Evolutionary conservation across 2,888 invertebrate species (phyloP).

Genomic region (Scaeva pyrastri): DNA sequence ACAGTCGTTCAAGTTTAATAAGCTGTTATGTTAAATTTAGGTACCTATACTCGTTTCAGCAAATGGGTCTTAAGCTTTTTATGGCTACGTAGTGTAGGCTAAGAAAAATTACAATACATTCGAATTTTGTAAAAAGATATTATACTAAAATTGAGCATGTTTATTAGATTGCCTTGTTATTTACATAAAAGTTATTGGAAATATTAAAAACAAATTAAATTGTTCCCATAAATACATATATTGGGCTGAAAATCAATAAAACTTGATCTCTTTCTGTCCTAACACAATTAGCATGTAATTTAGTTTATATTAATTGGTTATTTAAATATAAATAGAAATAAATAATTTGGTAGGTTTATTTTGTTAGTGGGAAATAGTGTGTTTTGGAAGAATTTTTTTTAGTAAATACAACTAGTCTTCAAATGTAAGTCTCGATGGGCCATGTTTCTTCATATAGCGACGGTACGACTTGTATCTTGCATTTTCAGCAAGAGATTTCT

Average conservation of each 20-base stretch:
- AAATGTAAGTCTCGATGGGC: conserved; percentile 95
- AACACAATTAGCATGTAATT: conserved; percentile 21
- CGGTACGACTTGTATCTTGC: conserved; percentile 94
- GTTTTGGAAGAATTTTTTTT: conserved; percentile 3
- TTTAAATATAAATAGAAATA: conserved; percentile 51
- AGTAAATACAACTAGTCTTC: conserved; percentile 86
- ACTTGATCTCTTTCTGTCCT: conserved; percentile 78
- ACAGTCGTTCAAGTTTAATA: too few species aligned
- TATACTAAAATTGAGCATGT: conserved; percentile 56
- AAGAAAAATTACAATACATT: neutral
- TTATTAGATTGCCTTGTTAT: conserved; percentile 63
- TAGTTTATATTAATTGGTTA: conserved; percentile 4
- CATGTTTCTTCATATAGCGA: conserved; percentile 95
- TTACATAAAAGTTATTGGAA: conserved; percentile 53
- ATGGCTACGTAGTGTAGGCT: neutral
- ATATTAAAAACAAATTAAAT: conserved; percentile 32
- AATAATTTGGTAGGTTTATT: conserved; percentile 42
- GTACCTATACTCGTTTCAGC: neutral
- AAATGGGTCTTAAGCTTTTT: too few species aligned
- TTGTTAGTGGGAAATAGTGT: neutral
- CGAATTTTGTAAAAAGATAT: conserved; percentile 39
- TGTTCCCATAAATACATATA: conserved; percentile 22
- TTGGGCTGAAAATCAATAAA: conserved; percentile 79
- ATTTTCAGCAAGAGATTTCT: conserved; percentile 93
- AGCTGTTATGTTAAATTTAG: too few species aligned